These are phyloP conservation scores for Mionectes macconnelli DNA, from an alignment of 2,113 vertebrate species.

Conservation along the genomic window DNA sequence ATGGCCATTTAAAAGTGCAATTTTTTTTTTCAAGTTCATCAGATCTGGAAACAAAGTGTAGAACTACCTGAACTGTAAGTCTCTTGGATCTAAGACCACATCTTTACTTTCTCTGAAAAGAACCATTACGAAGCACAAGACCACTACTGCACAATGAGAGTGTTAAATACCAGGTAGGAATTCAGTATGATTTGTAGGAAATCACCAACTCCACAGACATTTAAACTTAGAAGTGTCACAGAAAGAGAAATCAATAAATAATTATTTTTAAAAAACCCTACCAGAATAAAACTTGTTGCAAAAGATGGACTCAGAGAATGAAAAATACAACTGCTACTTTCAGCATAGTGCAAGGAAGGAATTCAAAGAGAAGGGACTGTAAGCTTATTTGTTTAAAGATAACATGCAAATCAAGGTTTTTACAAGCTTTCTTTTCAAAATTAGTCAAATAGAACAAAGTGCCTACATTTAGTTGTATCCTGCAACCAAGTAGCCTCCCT, in stretches of 20 bases:
- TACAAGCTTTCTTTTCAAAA: background rate
- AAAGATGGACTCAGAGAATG: background rate
- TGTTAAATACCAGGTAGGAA: background rate
- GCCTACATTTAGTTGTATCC: background rate
- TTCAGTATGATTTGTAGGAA: background rate
- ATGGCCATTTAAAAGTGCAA: background rate
- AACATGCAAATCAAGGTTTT: background rate
- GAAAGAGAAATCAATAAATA: background rate
- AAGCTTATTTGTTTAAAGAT: background rate
- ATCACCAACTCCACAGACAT: background rate
- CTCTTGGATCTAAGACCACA: background rate
- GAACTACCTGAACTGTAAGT: background rate
- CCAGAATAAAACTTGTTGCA: background rate
- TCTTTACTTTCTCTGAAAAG: background rate
- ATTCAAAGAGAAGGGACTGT: background rate
- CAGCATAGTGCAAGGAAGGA: background rate
- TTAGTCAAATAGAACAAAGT: background rate
- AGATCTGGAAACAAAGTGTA: background rate
- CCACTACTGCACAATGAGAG: background rate
- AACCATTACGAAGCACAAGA: background rate
- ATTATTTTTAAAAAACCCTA: background rate
- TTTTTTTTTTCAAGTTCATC: background rate
- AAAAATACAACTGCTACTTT: background rate
- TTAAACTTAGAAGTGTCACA: background rate
- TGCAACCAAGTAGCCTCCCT: background rate